These are phyloP conservation scores for Sycophaga agraensis DNA, from an alignment of 1,140 invertebrate genomes.

Conservation along the genomic window DNA sequence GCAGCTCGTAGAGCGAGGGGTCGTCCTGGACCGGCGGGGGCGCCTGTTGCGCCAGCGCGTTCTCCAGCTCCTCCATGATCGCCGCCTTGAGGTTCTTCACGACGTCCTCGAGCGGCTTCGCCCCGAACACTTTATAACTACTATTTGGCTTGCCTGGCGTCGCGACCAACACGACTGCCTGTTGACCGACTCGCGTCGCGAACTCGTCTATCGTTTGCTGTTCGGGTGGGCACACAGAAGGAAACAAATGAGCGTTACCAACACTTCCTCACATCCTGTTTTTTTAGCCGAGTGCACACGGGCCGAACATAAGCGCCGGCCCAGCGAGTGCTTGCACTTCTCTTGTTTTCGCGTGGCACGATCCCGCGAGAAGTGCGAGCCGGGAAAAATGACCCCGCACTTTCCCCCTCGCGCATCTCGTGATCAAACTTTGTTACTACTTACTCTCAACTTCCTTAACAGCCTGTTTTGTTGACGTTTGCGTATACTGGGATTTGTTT, in stretches of 20 bases:
- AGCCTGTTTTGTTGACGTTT: slow-evolving; percentile 95
- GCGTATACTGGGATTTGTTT: slow-evolving; percentile 95
- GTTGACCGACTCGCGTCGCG: slow-evolving; percentile 94
- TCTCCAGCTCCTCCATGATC: slow-evolving; percentile 94
- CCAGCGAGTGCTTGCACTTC: too few species aligned
- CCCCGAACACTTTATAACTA: slow-evolving; percentile 95
- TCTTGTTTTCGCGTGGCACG: too few species aligned
- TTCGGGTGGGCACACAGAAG: too few species aligned
- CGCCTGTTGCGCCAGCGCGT: slow-evolving; percentile 88
- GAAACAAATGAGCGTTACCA: too few species aligned
- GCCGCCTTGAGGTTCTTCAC: slow-evolving; percentile 85
- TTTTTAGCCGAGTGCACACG: too few species aligned
- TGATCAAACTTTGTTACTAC: slow-evolving; percentile 27
- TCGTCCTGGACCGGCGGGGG: slow-evolving; percentile 90
- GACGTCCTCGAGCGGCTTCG: slow-evolving; percentile 95
- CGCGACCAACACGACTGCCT: slow-evolving; percentile 92
- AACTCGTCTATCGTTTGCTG: slow-evolving; percentile 97
- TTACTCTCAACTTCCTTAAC: slow-evolving; percentile 81
- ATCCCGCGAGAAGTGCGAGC: too few species aligned
- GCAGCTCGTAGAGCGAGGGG: slow-evolving; percentile 90
- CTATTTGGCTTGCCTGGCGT: slow-evolving; percentile 96
- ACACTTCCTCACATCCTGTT: too few species aligned
- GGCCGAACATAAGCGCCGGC: too few species aligned
- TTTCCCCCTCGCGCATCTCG: too few species aligned
- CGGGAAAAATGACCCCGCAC: too few species aligned